phyloP scores from a whole-genome alignment of 2,113 vertebrate genomes.

The Hyla sarda region DNA sequence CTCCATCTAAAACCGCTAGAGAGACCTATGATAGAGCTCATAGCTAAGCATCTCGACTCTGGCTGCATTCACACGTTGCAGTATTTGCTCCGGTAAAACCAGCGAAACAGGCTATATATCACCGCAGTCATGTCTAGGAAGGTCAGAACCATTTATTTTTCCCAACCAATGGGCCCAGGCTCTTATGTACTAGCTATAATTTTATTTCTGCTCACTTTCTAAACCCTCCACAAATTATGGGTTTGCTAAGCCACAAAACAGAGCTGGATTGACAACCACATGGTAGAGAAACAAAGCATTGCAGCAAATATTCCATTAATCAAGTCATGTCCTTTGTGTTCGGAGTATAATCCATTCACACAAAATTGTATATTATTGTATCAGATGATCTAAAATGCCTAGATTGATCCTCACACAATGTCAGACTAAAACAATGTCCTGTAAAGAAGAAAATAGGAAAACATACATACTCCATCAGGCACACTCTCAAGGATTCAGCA shows the following conservation, averaged over 20 bases:
- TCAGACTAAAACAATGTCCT: neutral
- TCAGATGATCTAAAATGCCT: neutral
- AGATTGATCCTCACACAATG: neutral
- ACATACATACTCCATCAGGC: neutral
- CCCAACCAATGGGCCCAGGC: neutral
- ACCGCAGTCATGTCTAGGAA: neutral
- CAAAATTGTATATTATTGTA: neutral
- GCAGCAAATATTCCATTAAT: neutral
- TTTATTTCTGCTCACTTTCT: neutral
- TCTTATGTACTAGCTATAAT: neutral
- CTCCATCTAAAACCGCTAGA: no score
- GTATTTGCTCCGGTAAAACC: no score
- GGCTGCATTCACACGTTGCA: no score
- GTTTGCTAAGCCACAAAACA: neutral
- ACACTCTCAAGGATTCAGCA: neutral
- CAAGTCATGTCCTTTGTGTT: neutral
- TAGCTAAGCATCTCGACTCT: no score
- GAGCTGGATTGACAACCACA: neutral
- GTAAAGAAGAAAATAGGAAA: neutral
- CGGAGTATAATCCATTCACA: neutral
- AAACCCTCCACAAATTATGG: neutral
- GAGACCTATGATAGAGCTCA: no score
- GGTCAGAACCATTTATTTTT: neutral
- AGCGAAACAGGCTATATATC: neutral
- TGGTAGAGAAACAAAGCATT: neutral